Evolutionary conservation across 2,113 vertebrate species (phyloP), one percentile per base, ranked within the genome.

Genomic region (Silurus glanis): DNA sequence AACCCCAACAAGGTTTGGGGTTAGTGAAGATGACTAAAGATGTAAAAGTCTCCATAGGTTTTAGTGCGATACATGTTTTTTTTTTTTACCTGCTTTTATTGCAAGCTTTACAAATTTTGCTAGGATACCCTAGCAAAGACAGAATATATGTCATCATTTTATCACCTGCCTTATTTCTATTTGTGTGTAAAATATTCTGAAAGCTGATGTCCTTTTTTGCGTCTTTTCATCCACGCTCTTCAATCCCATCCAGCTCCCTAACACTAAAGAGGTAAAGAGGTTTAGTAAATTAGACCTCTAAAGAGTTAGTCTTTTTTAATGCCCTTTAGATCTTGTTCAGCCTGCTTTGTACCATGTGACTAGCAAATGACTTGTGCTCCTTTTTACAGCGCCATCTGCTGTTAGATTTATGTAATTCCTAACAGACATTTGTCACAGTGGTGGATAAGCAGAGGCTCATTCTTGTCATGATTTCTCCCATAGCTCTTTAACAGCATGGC

Each of bases 401-500:
- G 89, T 59, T 76, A 59, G 10, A 25, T 83, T 16, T 61, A 37
- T 51, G 17, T 47, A 21, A 71, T 69, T 66, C 51, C 61, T 80
- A 51, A 59, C 62, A 12, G 49, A 25, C 16, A 45, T 55, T 79
- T 25, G 23, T 25, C 58, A 19, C 49, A 14, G 56, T 16, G 53
- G 45, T 76, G 72, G 16, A 45, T 25, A 45, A 28, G 56, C 25
- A 23, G 5, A 78, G 13, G n/a, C 87, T 93, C 87, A 93, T 19
- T 0, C 0, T 53, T 58, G 37, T 0, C 23, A 37, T 37, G 3
- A 72, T 83, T 69, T 86, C 85, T 0, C 0, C 84, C 61, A 81
- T 93, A 98, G 98, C 96, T 98, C 72, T 96, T 97, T 89, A 91
- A 92, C 75, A 96, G 96, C 0, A 97, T 97, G 87, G 95, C 97